These are phyloP conservation scores for Ptychoptera contaminata DNA, from an alignment of 2,888 invertebrate genomes.

Conservation along the genomic window DNA sequence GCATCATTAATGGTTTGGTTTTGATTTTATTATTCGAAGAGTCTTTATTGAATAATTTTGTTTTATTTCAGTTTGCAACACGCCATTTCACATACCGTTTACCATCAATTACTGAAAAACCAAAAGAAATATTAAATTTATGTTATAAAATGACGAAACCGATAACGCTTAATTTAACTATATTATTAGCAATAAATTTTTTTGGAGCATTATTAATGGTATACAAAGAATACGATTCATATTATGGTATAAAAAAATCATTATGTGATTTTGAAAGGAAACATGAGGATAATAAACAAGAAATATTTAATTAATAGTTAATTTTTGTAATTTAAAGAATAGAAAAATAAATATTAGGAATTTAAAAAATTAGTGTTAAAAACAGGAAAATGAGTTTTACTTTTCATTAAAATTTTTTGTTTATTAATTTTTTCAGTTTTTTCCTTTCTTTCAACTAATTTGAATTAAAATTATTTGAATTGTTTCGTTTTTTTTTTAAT, in stretches of 20 bases:
- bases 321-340: too few species aligned
- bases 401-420: too few species aligned
- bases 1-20: slow-evolving; percentile 34
- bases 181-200: slow-evolving; percentile 35
- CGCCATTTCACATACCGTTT: slow-evolving; percentile 44
- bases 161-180: slow-evolving; percentile 33
- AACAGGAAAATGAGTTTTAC: too few species aligned
- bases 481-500: too few species aligned
- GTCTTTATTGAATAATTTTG: slow-evolving; percentile 7
- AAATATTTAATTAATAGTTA: too few species aligned
- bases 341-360: too few species aligned
- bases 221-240: slow-evolving; percentile 40
- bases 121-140: slow-evolving; percentile 36
- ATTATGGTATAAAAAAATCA: slow-evolving; percentile 17
- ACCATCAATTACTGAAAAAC: slow-evolving; percentile 43
- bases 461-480: too few species aligned
- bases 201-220: slow-evolving; percentile 40
- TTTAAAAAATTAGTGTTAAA: too few species aligned
- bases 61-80: slow-evolving; percentile 36
- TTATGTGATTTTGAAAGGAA: slow-evolving; percentile 20
- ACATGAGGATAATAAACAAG: slow-evolving; percentile 10
- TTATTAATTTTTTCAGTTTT: too few species aligned
- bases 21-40: not conserved
- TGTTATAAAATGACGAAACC: slow-evolving; percentile 38
- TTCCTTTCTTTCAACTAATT: too few species aligned